Conservation (phyloP, 2,113 vertebrate species). For the Anseranas semipalmata region DNA sequence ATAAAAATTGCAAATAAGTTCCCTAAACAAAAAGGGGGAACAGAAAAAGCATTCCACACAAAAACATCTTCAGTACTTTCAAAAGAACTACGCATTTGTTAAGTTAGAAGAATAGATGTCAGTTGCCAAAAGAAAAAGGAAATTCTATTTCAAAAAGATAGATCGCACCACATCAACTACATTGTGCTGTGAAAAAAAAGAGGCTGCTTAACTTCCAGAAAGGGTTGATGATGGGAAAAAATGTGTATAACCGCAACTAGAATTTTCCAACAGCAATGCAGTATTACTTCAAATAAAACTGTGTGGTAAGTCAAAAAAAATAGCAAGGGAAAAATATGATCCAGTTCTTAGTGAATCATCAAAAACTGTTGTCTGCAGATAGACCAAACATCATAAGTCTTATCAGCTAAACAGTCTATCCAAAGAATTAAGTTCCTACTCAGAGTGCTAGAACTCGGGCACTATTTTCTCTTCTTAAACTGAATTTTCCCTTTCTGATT, state of each 20-base stretch:
- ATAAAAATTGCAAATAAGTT: not conserved
- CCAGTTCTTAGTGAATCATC: slow-evolving; percentile 12
- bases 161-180: not conserved
- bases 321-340: not conserved
- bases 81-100: not conserved
- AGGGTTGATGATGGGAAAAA: not conserved
- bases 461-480: not conserved
- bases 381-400: not conserved
- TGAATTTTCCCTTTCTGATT: not conserved
- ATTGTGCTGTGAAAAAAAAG: not conserved
- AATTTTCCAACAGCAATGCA: not conserved
- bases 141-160: not conserved
- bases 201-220: slow-evolving; percentile 16
- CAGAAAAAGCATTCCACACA: not conserved
- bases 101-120: not conserved
- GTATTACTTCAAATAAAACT: not conserved
- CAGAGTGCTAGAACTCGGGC: not conserved
- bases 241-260: not conserved
- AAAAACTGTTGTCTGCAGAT: not conserved
- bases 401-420: slow-evolving; percentile 1
- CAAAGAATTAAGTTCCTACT: not conserved
- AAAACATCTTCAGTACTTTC: not conserved
- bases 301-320: slow-evolving; percentile 14
- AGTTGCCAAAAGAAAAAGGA: not conserved
- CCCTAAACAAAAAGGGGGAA: not conserved